Evolutionary conservation across 2,888 invertebrate genomes (phyloP), one percentile per base, ranked within the genome.

Genomic region (Synanthedon andrenaeformis): DNA sequence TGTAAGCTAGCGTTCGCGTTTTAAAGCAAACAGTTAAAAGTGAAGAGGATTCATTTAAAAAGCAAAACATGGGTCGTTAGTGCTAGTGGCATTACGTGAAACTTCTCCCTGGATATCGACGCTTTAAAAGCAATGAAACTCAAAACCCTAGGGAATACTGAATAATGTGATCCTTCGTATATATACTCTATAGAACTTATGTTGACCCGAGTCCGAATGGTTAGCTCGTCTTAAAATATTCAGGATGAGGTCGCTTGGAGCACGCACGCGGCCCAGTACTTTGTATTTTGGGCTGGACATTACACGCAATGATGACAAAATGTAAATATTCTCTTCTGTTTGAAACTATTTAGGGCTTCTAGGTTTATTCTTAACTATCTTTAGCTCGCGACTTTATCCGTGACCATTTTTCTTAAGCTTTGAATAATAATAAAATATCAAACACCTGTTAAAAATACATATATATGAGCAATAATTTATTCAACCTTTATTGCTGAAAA

Each of bases 261-360:
- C 82, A 82, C 80, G 82, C 82, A 79, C 75, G 76, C 63, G 69
- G 62, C 60, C 63, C 64, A 59, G 73, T 76, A 76, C 79, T 81
- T 77, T 78, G 67, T 76, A 74, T 77, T 51, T 74, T 74, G 62
- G 76, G 72, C 69, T 69, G 75, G 66, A 71, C 72, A 65, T 60
- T 62, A 66, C 83, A 83, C 82, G 82, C 83, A 70, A 82, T 72
- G 76, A 77, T 74, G 69, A 64, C 64, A 67, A 69, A 63, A 68
- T 49, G 51, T 52, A 61, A 61, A 57, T 56, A 54, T 56, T 57
- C 61, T 57, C 55, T 56, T 58, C 56, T 58, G 59, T 57, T 55
- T 52, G 53, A 55, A 54, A 55, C 56, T 54, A 52, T 59, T 58
- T n/a, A 45, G 45, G 45, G 12, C 4, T 45, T 45, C 55, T 45